A percentile compares a stretch with the other conserved stretches of the same genome.
Evolutionary conservation across 2,797 vertebrate species (phyloP).

Genomic region (Xenops minutus): DNA sequence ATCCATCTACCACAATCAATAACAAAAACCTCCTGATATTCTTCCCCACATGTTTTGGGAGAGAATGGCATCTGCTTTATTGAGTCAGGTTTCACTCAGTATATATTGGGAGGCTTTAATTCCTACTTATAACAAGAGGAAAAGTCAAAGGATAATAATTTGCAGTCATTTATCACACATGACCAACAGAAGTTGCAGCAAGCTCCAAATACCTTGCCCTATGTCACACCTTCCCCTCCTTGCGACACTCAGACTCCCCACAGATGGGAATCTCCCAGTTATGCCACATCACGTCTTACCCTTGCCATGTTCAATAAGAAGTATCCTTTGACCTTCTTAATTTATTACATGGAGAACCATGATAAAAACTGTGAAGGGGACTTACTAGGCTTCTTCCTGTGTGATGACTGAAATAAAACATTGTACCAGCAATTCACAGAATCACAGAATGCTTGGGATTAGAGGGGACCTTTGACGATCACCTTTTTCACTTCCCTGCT

Average conservation of each 20-base stretch:
- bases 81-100: not conserved
- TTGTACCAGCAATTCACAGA: not conserved
- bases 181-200: not conserved
- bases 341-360: not conserved
- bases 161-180: not conserved
- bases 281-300: not conserved
- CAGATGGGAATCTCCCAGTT: not conserved
- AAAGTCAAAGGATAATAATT: not conserved
- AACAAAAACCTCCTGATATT: not conserved
- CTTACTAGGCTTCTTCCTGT: not conserved
- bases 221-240: not conserved
- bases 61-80: not conserved
- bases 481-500: not conserved
- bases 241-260: not conserved
- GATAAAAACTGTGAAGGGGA: not conserved
- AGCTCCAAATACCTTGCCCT: not conserved
- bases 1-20: not conserved
- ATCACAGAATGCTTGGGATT: not conserved
- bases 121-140: not conserved
- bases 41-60: not conserved
- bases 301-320: not conserved
- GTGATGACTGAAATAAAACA: not conserved
- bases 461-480: not conserved
- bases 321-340: not conserved
- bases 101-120: not conserved